Conservation (phyloP, 2,888 invertebrate genomes). For the Capitulum mitella region DNA sequence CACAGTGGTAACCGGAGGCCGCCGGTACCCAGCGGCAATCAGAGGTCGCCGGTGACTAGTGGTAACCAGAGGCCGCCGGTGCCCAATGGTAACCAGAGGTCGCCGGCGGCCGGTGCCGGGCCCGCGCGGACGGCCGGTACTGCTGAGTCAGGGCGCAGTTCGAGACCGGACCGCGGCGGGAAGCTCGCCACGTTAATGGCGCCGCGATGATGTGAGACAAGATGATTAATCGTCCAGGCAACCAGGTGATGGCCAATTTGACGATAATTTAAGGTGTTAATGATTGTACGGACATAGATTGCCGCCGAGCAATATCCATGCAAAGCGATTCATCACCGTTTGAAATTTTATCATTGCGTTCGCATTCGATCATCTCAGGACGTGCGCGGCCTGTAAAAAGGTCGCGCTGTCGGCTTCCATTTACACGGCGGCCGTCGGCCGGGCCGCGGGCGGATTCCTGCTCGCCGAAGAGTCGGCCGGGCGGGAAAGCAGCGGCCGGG, state of each 20-base stretch:
- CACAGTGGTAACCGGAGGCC: too few relatives aligned
- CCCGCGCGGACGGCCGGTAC: too few relatives aligned
- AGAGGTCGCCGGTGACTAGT: too few relatives aligned
- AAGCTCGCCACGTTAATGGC: background rate
- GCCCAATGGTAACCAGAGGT: too few relatives aligned
- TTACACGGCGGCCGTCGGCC: background rate
- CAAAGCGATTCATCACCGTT: slow-evolving; percentile 15
- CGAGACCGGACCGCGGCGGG: background rate
- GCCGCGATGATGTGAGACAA: slow-evolving; percentile 11
- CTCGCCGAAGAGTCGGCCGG: too few relatives aligned
- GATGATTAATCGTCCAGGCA: background rate
- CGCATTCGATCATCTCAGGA: background rate
- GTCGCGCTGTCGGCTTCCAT: too few relatives aligned
- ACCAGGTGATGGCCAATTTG: slow-evolving; percentile 24
- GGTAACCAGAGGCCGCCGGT: too few relatives aligned
- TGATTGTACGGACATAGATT: background rate
- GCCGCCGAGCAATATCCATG: slow-evolving; percentile 19
- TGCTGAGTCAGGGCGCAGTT: background rate
- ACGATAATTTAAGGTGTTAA: slow-evolving; percentile 24
- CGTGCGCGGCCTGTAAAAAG: background rate
- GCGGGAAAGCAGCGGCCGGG: too few relatives aligned
- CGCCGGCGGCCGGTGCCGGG: too few relatives aligned
- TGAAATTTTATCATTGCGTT: slow-evolving; percentile 4
- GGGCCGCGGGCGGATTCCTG: too few relatives aligned
- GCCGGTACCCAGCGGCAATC: too few relatives aligned